A percentile compares a stretch with the other conserved stretches of the same genome.
Conservation (phyloP, 2,888 invertebrate genomes). For the Drosophila lutescens region DNA sequence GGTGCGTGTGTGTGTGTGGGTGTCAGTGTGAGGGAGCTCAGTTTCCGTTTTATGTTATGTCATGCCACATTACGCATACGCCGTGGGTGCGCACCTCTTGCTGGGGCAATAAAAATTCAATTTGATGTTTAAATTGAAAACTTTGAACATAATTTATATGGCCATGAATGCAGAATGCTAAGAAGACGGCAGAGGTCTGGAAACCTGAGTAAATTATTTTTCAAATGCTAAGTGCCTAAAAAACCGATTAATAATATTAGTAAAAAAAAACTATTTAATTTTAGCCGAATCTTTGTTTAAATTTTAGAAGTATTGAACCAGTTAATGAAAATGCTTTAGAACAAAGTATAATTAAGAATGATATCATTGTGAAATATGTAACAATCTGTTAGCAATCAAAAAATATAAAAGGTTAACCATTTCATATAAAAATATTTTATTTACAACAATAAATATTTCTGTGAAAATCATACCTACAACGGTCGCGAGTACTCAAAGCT, state of each 20-base stretch:
- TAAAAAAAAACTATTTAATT: no score
- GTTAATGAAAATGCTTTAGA: no score
- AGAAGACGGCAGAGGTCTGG: slow-evolving; percentile 3
- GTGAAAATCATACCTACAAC: neutral
- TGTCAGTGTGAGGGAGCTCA: slow-evolving; percentile 8
- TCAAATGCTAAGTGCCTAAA: no score
- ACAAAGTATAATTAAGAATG: no score
- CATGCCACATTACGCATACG: slow-evolving; percentile 62
- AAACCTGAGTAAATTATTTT: neutral
- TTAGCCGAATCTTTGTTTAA: no score
- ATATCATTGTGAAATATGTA: no score
- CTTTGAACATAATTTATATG: slow-evolving; percentile 45
- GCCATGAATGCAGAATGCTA: slow-evolving; percentile 37
- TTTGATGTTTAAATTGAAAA: slow-evolving; percentile 70
- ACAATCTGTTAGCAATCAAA: no score
- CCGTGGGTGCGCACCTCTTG: slow-evolving; percentile 43
- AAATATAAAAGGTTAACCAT: no score
- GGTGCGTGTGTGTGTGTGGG: slow-evolving; percentile 9
- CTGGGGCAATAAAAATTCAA: slow-evolving; percentile 61
- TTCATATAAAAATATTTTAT: no score
- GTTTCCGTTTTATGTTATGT: slow-evolving; percentile 52
- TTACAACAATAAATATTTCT: no score
- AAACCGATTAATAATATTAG: no score
- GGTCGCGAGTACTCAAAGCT: slow-evolving; percentile 43
- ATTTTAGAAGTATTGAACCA: no score